These are phyloP conservation scores for Octopus sinensis DNA, from an alignment of 1,140 invertebrate species.

Conservation along the genomic window DNA sequence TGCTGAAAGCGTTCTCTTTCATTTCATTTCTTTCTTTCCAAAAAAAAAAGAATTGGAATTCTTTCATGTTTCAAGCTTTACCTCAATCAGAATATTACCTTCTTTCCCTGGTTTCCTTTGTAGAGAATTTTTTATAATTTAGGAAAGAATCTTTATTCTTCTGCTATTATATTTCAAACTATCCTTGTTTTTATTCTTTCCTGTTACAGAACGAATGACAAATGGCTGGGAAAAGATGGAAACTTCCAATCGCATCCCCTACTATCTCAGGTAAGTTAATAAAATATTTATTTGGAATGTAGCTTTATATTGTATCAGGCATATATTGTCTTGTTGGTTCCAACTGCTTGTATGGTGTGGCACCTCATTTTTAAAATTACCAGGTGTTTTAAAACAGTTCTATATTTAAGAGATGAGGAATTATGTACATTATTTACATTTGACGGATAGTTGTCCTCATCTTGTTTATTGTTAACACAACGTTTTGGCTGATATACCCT, in stretches of 20 bases:
- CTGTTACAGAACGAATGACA: constrained; percentile 38
- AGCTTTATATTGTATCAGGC: background rate
- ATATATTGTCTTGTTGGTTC: background rate
- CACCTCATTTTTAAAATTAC: background rate
- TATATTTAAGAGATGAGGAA: background rate
- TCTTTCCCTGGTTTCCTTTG: too few relatives aligned
- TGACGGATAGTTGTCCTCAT: too few relatives aligned
- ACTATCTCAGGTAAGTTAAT: constrained; percentile 42
- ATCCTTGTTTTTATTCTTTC: constrained; percentile 5
- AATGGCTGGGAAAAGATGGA: constrained; percentile 49
- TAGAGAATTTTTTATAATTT: too few relatives aligned
- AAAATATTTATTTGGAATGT: constrained; percentile 6
- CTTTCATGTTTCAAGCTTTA: too few relatives aligned
- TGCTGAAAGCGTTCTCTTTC: too few relatives aligned
- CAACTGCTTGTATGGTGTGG: background rate
- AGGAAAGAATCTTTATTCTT: too few relatives aligned
- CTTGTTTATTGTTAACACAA: too few relatives aligned
- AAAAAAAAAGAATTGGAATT: too few relatives aligned
- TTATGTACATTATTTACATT: background rate
- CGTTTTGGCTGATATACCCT: too few relatives aligned
- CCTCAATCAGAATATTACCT: too few relatives aligned
- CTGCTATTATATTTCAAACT: too few relatives aligned
- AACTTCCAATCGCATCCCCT: constrained; percentile 42
- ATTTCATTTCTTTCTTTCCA: too few relatives aligned
- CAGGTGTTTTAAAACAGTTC: background rate